Evolutionary conservation across 2,888 invertebrate species (phyloP).

Genomic region (Glyphotaelius pellucidus): DNA sequence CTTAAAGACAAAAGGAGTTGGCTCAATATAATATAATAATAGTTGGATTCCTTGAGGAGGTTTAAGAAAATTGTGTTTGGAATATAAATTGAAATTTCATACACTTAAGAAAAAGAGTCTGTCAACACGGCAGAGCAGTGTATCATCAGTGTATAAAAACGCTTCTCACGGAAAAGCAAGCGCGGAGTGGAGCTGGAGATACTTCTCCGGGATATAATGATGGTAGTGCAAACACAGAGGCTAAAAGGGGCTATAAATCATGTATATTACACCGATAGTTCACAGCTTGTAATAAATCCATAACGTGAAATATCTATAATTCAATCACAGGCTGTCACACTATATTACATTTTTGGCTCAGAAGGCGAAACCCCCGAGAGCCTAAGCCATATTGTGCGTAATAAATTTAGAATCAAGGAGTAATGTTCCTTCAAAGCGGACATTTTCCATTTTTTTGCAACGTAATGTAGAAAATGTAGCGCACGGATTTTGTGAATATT

Average conservation of each 20-base stretch:
- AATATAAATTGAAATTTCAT: neutral
- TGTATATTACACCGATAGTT: slow-evolving; percentile 43
- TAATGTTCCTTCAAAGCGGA: slow-evolving; percentile 3
- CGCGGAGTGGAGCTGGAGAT: neutral
- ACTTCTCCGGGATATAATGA: neutral
- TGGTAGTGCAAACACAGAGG: slow-evolving; percentile 17
- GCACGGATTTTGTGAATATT: neutral
- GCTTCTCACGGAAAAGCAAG: neutral
- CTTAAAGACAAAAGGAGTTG: neutral
- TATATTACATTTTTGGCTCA: slow-evolving; percentile 43
- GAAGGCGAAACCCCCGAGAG: slow-evolving; percentile 32
- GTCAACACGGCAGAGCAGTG: neutral
- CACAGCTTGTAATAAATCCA: slow-evolving; percentile 54
- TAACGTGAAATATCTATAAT: slow-evolving; percentile 55
- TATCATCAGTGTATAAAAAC: neutral
- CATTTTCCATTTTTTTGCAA: neutral
- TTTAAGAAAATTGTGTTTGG: neutral
- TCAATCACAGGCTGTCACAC: slow-evolving; percentile 56
- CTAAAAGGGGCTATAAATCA: slow-evolving; percentile 46
- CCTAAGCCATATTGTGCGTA: slow-evolving; percentile 20
- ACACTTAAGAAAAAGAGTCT: neutral
- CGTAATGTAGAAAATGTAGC: neutral
- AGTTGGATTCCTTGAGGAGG: neutral
- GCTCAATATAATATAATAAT: neutral
- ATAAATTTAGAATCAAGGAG: slow-evolving; percentile 5